Percentiles rank a stretch among this genome's conserved stretches.
These are phyloP conservation scores for Tachystola acroxantha DNA, from an alignment of 2,888 invertebrate species.

Conservation along the genomic window DNA sequence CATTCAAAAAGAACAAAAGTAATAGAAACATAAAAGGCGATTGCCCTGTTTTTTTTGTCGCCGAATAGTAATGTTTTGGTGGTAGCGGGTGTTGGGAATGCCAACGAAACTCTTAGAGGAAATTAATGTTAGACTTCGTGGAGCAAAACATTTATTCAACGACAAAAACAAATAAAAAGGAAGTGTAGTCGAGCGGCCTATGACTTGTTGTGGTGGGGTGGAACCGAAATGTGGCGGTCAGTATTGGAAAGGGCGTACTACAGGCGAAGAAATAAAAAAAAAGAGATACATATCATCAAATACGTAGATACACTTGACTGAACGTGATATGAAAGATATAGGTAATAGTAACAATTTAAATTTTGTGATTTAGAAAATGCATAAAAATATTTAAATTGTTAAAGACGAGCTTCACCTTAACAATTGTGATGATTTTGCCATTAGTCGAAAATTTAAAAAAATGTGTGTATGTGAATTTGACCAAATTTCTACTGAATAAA, in stretches of 20 bases:
- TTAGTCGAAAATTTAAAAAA: conserved; percentile 60
- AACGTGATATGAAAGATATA: conserved; percentile 22
- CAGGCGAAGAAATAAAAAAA: conserved; percentile 38
- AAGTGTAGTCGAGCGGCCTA: conserved; percentile 34
- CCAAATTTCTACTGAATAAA: conserved; percentile 38
- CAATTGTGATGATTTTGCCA: conserved; percentile 76
- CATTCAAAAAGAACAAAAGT: conserved; percentile 55
- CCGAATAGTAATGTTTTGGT: conserved; percentile 19
- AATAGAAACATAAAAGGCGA: conserved; percentile 50
- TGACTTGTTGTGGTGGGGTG: conserved; percentile 29
- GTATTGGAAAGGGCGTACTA: conserved; percentile 37
- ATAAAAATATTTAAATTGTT: conserved; percentile 35
- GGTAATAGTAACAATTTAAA: conserved; percentile 29
- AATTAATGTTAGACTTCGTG: too few species aligned
- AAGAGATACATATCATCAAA: conserved; percentile 29
- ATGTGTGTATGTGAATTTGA: conserved; percentile 28
- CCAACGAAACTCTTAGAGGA: too few species aligned
- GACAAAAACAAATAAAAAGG: conserved; percentile 8
- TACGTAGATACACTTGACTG: conserved; percentile 24
- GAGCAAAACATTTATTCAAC: conserved; percentile 7
- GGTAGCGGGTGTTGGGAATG: too few species aligned
- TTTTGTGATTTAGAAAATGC: conserved; percentile 42
- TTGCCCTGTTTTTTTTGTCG: conserved; percentile 42
- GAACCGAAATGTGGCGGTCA: conserved; percentile 22
- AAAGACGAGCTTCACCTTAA: conserved; percentile 53